phyloP scores from a whole-genome alignment of 2,113 vertebrate genomes.

The Ameiurus melas region DNA sequence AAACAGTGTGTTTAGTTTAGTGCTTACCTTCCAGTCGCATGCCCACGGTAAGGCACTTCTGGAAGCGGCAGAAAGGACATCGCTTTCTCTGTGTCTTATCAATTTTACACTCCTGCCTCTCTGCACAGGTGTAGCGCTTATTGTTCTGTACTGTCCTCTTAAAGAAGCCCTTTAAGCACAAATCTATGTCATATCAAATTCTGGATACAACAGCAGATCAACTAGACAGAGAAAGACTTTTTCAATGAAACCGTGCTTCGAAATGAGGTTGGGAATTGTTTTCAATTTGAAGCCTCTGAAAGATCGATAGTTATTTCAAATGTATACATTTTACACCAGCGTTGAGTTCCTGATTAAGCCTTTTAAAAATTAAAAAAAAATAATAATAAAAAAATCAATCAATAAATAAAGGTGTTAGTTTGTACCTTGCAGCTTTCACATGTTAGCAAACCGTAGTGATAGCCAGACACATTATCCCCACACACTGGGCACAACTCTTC shows the following conservation, averaged over 20 bases:
- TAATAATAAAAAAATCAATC: too few species aligned
- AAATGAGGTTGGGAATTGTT: neutral
- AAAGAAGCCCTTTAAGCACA: constrained; percentile 86
- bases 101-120: constrained; percentile 96
- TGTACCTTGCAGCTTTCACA: constrained; percentile 96
- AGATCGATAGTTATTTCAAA: neutral
- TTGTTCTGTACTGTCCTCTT: constrained; percentile 97
- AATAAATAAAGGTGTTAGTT: neutral
- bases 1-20: neutral
- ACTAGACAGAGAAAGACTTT: neutral
- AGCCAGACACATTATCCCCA: constrained; percentile 96
- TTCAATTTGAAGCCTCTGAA: neutral
- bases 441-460: constrained; percentile 96
- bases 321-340: neutral
- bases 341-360: constrained; percentile 20
- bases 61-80: constrained; percentile 96
- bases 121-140: constrained; percentile 96
- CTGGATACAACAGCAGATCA: neutral
- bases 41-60: constrained; percentile 94
- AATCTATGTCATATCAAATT: constrained; percentile 1
- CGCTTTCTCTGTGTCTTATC: constrained; percentile 97
- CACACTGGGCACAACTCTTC: constrained; percentile 96
- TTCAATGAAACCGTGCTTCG: neutral
- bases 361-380: too few species aligned
- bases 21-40: constrained; percentile 93